phyloP scores from a whole-genome alignment of 2,888 invertebrate species.

The Chrysolina americana region DNA sequence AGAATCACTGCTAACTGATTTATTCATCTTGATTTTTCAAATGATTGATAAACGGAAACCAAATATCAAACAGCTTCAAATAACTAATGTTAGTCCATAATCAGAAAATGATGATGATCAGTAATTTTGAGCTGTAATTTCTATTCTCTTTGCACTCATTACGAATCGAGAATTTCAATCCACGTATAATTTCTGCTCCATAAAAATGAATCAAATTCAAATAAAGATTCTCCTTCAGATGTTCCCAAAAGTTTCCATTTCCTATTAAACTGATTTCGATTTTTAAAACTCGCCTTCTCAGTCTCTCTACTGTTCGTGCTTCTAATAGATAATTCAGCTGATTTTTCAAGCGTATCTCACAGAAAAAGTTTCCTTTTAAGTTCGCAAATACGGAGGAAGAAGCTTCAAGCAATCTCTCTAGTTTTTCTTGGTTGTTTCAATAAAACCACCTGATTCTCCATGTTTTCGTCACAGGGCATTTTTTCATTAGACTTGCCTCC shows the following conservation, averaged over 20 bases:
- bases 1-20: too few relatives aligned
- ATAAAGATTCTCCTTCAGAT: neutral
- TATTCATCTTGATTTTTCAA: too few relatives aligned
- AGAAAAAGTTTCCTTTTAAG: constrained; percentile 48
- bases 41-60: too few relatives aligned
- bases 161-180: neutral
- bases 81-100: too few relatives aligned
- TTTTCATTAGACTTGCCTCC: constrained; percentile 63
- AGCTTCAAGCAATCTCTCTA: constrained; percentile 26
- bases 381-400: neutral
- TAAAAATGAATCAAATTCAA: neutral
- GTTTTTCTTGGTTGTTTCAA: constrained; percentile 55
- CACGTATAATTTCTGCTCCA: constrained; percentile 1
- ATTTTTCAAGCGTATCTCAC: constrained; percentile 45
- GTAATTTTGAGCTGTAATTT: neutral
- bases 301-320: constrained; percentile 40
- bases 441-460: constrained; percentile 61
- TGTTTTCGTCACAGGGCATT: constrained; percentile 61
- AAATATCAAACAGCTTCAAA: too few relatives aligned
- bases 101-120: too few relatives aligned
- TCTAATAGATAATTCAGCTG: constrained; percentile 44
- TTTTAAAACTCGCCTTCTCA: constrained; percentile 38
- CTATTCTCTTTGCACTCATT: neutral
- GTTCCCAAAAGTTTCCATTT: constrained; percentile 41
- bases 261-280: constrained; percentile 42